Evolutionary conservation across 1,140 invertebrate species (phyloP).

Genomic region (Temnothorax longispinosus): DNA sequence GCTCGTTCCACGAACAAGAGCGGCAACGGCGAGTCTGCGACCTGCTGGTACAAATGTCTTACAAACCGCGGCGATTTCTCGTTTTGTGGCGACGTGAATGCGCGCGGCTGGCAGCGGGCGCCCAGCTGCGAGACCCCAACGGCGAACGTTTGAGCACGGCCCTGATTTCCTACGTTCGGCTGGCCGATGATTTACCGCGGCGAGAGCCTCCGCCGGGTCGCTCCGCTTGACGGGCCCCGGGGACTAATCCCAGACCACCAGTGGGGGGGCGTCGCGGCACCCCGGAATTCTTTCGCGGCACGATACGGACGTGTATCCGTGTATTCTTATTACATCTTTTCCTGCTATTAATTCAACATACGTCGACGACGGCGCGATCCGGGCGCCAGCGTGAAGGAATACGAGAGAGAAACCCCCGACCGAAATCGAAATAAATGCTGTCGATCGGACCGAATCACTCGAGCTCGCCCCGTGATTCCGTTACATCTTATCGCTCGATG

Average conservation of each 20-base stretch:
- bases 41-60: slow-evolving; percentile 82
- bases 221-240: slow-evolving; percentile 67
- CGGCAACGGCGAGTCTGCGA: slow-evolving; percentile 70
- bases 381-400: slow-evolving; percentile 65
- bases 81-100: slow-evolving; percentile 78
- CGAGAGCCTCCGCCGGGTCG: slow-evolving; percentile 48
- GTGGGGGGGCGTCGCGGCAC: slow-evolving; percentile 74
- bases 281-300: slow-evolving; percentile 78
- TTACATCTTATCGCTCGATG: background rate
- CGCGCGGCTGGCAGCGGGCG: slow-evolving; percentile 73
- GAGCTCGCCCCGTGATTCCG: background rate
- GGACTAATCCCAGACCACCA: slow-evolving; percentile 73
- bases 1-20: slow-evolving; percentile 19
- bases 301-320: slow-evolving; percentile 73
- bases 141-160: slow-evolving; percentile 79
- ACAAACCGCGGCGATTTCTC: slow-evolving; percentile 80
- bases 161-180: slow-evolving; percentile 77
- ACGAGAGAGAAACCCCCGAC: slow-evolving; percentile 51
- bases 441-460: background rate
- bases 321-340: slow-evolving; percentile 54
- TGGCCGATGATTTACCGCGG: slow-evolving; percentile 78
- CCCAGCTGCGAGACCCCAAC: slow-evolving; percentile 81
- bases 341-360: slow-evolving; percentile 75
- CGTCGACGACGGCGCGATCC: slow-evolving; percentile 42
- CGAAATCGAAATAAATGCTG: slow-evolving; percentile 51